Evolutionary conservation across 2,113 vertebrate genomes (phyloP).

Genomic region (Monopterus albus): DNA sequence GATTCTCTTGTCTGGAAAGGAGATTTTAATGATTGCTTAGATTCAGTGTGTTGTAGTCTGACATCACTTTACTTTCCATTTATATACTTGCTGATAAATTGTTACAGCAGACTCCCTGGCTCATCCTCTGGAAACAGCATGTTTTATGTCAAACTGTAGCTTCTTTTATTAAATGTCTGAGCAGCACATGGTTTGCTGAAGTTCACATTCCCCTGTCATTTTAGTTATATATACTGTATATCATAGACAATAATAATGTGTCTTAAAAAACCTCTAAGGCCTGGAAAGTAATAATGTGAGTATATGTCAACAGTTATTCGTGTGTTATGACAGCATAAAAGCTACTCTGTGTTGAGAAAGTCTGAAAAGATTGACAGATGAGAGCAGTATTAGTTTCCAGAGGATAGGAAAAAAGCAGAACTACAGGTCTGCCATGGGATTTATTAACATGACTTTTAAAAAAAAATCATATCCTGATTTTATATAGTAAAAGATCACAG

Average conservation of each 20-base stretch:
- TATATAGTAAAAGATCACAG: not conserved
- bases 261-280: slow-evolving; percentile 10
- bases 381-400: slow-evolving; percentile 7
- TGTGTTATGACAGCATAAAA: slow-evolving; percentile 4
- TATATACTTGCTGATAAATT: slow-evolving; percentile 28
- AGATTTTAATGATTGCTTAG: slow-evolving; percentile 30
- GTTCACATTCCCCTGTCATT: slow-evolving; percentile 6
- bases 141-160: slow-evolving; percentile 17
- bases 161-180: slow-evolving; percentile 41
- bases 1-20: slow-evolving; percentile 49
- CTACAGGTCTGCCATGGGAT: not conserved
- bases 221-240: not conserved
- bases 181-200: not conserved
- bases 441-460: not conserved
- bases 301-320: slow-evolving; percentile 5
- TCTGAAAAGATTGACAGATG: slow-evolving; percentile 14
- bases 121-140: slow-evolving; percentile 48
- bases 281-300: slow-evolving; percentile 27
- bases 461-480: not conserved
- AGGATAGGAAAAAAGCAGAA: not conserved
- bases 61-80: slow-evolving; percentile 61
- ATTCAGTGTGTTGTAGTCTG: slow-evolving; percentile 38
- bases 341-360: not conserved
- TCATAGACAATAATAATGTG: slow-evolving; percentile 26
- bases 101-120: slow-evolving; percentile 45